Evolutionary conservation across 2,113 vertebrate genomes (phyloP).

Genomic region (Procavia capensis): DNA sequence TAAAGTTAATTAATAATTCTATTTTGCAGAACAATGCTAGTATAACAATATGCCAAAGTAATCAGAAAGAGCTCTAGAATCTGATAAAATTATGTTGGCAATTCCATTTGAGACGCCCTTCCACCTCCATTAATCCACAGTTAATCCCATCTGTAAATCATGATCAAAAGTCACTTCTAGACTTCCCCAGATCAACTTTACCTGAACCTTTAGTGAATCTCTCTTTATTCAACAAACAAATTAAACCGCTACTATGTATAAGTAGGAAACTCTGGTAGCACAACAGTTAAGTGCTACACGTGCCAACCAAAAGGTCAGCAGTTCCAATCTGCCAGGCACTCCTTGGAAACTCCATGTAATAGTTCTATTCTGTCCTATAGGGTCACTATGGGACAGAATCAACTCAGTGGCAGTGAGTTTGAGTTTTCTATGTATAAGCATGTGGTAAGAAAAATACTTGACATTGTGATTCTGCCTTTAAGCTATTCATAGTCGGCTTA

Average conservation of each 20-base stretch:
- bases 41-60: conserved; percentile 31
- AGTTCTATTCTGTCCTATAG: too few relatives aligned
- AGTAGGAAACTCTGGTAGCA: too few relatives aligned
- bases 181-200: neutral
- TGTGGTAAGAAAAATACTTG: neutral
- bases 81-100: conserved; percentile 31
- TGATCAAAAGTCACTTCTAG: neutral
- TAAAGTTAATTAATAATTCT: conserved; percentile 76
- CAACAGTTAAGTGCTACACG: too few relatives aligned
- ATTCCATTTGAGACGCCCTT: neutral
- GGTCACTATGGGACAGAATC: too few relatives aligned
- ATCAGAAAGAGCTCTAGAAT: conserved; percentile 56
- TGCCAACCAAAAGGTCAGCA: too few relatives aligned
- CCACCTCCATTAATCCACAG: neutral
- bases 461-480: neutral
- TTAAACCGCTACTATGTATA: neutral
- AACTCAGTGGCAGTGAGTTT: too few relatives aligned
- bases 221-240: conserved; percentile 18
- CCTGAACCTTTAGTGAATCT: neutral
- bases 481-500: neutral
- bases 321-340: too few relatives aligned
- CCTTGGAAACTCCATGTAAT: too few relatives aligned
- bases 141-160: neutral
- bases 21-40: conserved; percentile 54
- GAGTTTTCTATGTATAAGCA: too few relatives aligned